A percentile compares a stretch with the other conserved stretches of the same genome.
phyloP scores from a whole-genome alignment of 1,140 invertebrate genomes.

The Meloidogyne chitwoodi region DNA sequence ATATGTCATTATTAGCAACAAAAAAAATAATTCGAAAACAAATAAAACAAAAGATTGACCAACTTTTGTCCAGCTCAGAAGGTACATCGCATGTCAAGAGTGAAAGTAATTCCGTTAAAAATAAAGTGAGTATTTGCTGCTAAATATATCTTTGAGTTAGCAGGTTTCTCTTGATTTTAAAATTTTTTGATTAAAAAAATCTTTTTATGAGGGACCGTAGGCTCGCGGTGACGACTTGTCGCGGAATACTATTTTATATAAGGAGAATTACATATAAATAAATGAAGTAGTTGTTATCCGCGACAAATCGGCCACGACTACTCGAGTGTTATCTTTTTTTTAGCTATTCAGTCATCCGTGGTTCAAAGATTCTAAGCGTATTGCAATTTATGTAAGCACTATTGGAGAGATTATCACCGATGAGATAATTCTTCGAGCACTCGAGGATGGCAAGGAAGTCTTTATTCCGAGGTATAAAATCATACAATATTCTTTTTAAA shows the following conservation, averaged over 20 bases:
- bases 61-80: not conserved
- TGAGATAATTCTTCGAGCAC: constrained; percentile 9
- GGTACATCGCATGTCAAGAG: not conserved
- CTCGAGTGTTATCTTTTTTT: too few relatives aligned
- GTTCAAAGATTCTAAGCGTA: constrained; percentile 17
- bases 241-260: not conserved
- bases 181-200: too few relatives aligned
- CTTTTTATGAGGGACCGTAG: too few relatives aligned
- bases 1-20: not conserved
- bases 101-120: not conserved
- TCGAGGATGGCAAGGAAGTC: constrained; percentile 17
- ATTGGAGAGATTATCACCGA: constrained; percentile 16
- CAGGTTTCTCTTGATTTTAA: too few relatives aligned
- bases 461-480: constrained; percentile 28
- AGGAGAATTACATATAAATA: not conserved
- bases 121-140: not conserved
- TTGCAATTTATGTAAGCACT: constrained; percentile 21
- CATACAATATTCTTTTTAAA: not conserved
- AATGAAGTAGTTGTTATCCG: too few relatives aligned
- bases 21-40: constrained; percentile 12
- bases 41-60: constrained; percentile 5
- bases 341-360: not conserved
- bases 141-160: too few relatives aligned
- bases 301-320: too few relatives aligned
- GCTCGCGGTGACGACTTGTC: not conserved